These are phyloP conservation scores for Trichacis sp. DNA, from an alignment of 2,888 invertebrate species.

Conservation along the genomic window DNA sequence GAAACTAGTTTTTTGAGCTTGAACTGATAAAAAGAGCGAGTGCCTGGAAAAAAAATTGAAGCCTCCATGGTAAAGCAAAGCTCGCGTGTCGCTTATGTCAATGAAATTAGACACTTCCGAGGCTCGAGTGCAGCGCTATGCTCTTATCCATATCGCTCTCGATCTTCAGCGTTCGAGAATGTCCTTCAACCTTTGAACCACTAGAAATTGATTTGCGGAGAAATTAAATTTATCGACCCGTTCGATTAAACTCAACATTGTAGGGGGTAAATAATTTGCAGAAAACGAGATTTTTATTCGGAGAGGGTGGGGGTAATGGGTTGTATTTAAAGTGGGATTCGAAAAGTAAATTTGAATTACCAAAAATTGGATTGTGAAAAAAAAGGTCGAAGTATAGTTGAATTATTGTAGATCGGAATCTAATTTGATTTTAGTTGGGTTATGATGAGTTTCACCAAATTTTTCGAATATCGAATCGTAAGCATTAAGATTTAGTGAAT, in stretches of 20 bases:
- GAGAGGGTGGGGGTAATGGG: no score
- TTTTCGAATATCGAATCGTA: no score
- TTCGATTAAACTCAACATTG: neutral
- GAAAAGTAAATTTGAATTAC: no score
- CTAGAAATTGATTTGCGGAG: constrained; percentile 22
- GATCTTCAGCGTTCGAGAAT: constrained; percentile 27
- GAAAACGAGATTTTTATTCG: neutral
- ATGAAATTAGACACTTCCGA: constrained; percentile 37
- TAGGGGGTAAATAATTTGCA: neutral
- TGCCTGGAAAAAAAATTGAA: neutral
- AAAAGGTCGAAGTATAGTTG: no score
- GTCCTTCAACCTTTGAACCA: constrained; percentile 28
- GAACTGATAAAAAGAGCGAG: no score
- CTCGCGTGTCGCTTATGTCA: constrained; percentile 28
- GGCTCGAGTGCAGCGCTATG: constrained; percentile 21
- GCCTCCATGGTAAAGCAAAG: neutral
- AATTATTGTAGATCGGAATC: no score
- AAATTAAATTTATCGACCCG: neutral
- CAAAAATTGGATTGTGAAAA: no score
- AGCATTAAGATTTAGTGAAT: no score
- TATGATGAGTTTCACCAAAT: no score
- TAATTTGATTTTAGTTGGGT: no score
- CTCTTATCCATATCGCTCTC: constrained; percentile 30
- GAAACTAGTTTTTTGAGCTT: neutral
- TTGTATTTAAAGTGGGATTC: no score